A percentile compares a stretch with the other conserved stretches of the same genome.
Conservation (phyloP, 2,113 vertebrate species). For the Brachionichthys hirsutus region DNA sequence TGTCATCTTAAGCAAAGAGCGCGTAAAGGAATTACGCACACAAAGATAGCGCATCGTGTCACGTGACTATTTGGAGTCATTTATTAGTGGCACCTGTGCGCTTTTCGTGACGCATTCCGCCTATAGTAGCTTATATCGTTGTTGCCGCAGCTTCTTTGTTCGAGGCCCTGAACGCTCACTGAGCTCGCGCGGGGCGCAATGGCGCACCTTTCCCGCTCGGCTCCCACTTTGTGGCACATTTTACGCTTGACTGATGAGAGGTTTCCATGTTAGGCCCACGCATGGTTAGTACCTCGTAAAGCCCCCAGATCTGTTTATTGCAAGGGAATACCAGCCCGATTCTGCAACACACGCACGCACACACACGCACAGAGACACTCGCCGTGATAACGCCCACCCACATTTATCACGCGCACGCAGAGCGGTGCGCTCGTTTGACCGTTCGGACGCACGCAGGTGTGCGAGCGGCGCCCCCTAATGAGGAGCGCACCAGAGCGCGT, state of each 20-base stretch:
- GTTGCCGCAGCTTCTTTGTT: background rate
- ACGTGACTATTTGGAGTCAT: background rate
- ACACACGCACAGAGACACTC: too few species aligned
- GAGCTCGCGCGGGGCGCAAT: background rate
- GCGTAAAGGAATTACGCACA: background rate
- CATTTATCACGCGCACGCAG: conserved; percentile 20
- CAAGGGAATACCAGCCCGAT: conserved; percentile 38
- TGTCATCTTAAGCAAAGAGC: background rate
- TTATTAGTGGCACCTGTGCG: background rate
- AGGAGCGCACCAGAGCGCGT: fast-evolving
- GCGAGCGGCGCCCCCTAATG: background rate
- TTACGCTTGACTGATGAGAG: conserved; percentile 46
- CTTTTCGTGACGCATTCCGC: background rate
- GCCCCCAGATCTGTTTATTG: conserved; percentile 67
- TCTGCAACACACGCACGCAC: conserved; percentile 52
- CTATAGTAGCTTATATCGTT: background rate
- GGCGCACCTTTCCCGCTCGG: conserved; percentile 30
- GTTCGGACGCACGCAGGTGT: conserved; percentile 32
- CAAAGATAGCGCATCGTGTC: background rate
- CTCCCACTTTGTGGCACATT: conserved; percentile 29
- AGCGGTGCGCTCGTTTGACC: conserved; percentile 8
- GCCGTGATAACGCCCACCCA: conserved; percentile 37
- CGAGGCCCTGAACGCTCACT: background rate
- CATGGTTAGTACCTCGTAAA: conserved; percentile 71
- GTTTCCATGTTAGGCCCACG: conserved; percentile 41